phyloP scores from a whole-genome alignment of 2,888 invertebrate genomes.

The Tenthredo mesomela region DNA sequence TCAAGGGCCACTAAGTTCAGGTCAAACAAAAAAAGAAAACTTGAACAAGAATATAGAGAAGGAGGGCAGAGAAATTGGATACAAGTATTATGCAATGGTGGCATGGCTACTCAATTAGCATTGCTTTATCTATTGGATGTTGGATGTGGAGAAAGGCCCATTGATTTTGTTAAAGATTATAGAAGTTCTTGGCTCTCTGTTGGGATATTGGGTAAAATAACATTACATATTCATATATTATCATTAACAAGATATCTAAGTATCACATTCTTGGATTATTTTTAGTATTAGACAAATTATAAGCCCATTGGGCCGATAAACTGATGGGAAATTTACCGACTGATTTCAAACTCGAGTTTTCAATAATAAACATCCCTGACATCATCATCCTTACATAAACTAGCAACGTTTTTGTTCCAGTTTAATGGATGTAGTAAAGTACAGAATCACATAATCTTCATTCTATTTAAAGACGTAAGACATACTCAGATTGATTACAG shows the following conservation, averaged over 20 bases:
- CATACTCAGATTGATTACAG: neutral
- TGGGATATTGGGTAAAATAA: conserved; percentile 84
- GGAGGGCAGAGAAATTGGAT: conserved; percentile 94
- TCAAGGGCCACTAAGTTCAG: conserved; percentile 91
- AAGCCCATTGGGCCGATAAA: neutral
- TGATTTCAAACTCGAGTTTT: neutral
- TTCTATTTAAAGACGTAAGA: neutral
- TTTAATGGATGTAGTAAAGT: neutral
- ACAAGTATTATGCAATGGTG: conserved; percentile 93
- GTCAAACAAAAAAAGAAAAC: conserved; percentile 82
- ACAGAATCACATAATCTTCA: neutral
- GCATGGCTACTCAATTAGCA: conserved; percentile 90
- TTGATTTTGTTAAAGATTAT: conserved; percentile 88
- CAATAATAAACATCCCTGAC: conserved; percentile 18
- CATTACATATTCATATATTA: neutral
- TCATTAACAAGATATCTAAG: neutral
- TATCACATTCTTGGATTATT: neutral
- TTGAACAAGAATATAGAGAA: conserved; percentile 90
- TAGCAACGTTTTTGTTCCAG: neutral
- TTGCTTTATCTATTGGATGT: conserved; percentile 89
- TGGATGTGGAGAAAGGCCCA: conserved; percentile 88
- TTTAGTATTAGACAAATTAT: neutral
- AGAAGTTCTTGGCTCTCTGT: conserved; percentile 91
- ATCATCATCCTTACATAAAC: conserved; percentile 2
- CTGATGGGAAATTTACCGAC: neutral